Conservation (phyloP, 2,113 vertebrate species). For the Leptosomus discolor region DNA sequence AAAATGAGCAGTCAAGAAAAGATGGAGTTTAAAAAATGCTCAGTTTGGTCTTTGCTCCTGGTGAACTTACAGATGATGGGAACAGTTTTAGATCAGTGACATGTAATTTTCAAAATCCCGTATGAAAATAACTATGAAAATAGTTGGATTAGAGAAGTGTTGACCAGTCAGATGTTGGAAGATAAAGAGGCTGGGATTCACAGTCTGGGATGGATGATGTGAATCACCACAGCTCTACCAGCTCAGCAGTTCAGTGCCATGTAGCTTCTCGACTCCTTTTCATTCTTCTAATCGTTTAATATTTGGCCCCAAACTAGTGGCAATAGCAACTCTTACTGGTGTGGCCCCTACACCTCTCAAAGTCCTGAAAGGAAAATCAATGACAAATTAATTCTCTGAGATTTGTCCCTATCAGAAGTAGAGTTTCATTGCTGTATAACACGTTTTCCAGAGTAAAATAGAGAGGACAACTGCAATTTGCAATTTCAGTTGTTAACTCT, state of each 20-base stretch:
- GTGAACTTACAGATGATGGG: not conserved
- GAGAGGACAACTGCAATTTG: not conserved
- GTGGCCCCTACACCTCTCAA: not conserved
- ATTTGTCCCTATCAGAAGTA: not conserved
- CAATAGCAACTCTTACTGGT: not conserved
- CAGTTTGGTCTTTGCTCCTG: not conserved
- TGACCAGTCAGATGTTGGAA: not conserved
- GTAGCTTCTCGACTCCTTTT: not conserved
- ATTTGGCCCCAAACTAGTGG: not conserved
- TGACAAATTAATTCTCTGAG: not conserved
- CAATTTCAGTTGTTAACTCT: not conserved
- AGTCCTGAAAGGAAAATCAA: not conserved
- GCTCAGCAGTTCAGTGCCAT: not conserved
- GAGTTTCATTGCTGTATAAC: not conserved
- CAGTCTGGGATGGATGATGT: rapidly evolving
- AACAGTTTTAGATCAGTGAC: not conserved
- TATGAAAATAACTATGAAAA: not conserved
- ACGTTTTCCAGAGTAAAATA: not conserved
- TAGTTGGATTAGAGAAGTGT: not conserved
- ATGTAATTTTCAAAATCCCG: not conserved
- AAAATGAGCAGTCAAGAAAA: not conserved
- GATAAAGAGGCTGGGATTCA: not conserved
- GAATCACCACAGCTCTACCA: not conserved
- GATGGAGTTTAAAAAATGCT: not conserved
- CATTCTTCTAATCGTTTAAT: not conserved